These are phyloP conservation scores for Aspiorhynchus laticeps DNA, from an alignment of 2,113 vertebrate species.

Conservation along the genomic window DNA sequence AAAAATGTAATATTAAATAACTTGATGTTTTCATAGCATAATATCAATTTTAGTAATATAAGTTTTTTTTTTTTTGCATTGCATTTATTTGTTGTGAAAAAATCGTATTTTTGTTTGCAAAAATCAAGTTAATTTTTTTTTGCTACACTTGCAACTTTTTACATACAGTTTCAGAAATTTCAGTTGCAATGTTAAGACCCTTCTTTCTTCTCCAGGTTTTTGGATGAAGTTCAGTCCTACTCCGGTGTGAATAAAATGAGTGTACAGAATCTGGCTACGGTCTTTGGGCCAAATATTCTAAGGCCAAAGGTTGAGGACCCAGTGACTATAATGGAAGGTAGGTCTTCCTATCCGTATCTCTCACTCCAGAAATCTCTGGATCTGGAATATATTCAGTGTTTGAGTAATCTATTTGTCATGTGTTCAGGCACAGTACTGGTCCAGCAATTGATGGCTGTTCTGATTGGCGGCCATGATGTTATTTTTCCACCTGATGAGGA, in stretches of 20 bases:
- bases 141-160: not conserved
- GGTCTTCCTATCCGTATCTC: not conserved
- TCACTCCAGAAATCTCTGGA: not conserved
- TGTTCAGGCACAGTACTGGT: slow-evolving; percentile 89
- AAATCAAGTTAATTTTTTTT: not conserved
- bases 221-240: slow-evolving; percentile 97
- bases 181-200: not conserved
- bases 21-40: too few species aligned
- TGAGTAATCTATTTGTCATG: slow-evolving; percentile 9
- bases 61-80: too few species aligned
- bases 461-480: slow-evolving; percentile 89
- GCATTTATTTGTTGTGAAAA: too few species aligned
- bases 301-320: slow-evolving; percentile 95
- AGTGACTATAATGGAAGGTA: slow-evolving; percentile 96
- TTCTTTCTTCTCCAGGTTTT: slow-evolving; percentile 78
- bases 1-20: too few species aligned
- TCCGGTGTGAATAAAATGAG: slow-evolving; percentile 99
- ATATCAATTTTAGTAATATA: too few species aligned
- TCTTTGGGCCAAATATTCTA: slow-evolving; percentile 96
- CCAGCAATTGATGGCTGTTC: slow-evolving; percentile 94
- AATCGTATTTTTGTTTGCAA: not conserved
- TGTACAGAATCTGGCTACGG: slow-evolving; percentile 93
- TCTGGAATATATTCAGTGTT: not conserved
- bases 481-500: slow-evolving; percentile 87
- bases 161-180: not conserved